Conservation (phyloP, 2,113 vertebrate species). For the Vombatus ursinus region DNA sequence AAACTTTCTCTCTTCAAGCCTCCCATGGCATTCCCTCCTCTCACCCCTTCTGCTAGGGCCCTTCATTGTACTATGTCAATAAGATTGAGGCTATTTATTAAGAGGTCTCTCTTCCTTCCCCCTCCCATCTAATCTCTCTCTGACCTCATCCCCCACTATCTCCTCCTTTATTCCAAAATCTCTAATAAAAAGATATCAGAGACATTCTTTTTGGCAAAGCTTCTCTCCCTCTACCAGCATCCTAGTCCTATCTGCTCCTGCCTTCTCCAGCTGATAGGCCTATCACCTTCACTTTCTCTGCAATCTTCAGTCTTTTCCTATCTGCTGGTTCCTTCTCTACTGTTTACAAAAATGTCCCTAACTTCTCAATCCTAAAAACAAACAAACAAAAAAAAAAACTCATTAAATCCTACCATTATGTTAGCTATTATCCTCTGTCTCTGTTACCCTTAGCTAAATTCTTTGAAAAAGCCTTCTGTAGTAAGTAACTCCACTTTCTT, state of each 20-base stretch:
- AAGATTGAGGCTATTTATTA: background rate
- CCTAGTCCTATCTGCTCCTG: background rate
- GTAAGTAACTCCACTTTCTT: background rate
- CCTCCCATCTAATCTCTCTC: background rate
- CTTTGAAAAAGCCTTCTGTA: background rate
- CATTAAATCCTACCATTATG: background rate
- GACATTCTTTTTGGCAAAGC: background rate
- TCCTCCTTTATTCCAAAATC: background rate
- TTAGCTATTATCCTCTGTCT: background rate
- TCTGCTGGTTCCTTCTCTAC: background rate
- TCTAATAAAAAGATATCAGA: background rate
- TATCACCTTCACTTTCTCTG: background rate
- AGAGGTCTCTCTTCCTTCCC: background rate
- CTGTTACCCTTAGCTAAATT: background rate
- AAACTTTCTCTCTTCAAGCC: background rate
- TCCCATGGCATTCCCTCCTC: background rate
- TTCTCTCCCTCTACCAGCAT: background rate
- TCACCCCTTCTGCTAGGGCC: background rate
- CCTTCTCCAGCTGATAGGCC: background rate
- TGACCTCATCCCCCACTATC: background rate
- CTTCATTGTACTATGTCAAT: background rate
- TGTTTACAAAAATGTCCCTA: background rate
- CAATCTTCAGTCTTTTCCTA: background rate
- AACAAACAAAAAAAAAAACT: background rate
- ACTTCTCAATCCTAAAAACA: background rate